Base-by-base conservation (phyloP, 2,888 invertebrate genomes). In the Meteorus colon region DNA sequence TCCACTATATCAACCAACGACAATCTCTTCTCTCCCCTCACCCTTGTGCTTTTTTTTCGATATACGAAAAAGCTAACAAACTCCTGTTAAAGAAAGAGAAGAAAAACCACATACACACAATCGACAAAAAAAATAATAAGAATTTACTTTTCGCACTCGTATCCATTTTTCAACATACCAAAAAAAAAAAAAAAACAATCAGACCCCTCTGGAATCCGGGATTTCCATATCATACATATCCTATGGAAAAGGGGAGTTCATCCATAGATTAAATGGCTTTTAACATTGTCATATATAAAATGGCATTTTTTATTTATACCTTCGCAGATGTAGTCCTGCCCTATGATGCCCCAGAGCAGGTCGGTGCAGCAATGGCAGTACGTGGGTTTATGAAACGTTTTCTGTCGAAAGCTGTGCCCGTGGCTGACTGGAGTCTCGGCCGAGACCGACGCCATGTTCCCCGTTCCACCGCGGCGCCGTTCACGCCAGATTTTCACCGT, bases 361-460 rank as follows among this genome's bases (percentile, higher is more conserved):
- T 99, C 99, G 91, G 98, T 97, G 94, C 99, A 99, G 93, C 98
- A 98, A 93, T 99, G 99, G 93, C 99, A 99, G 93, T 98, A 98
- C 89, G 98, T 98, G 91, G 98, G 99, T 94, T 98, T 98, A 93
- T 99, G 99, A 94, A 99, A 99, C 92, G 98, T 98, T 93, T 98
- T 99, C 95, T 98, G 99, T 92, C 95, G 95, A 95, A 99, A 99
- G 94, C 96, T 97, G 94, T 99, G 99, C 90, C 97, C 97, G 92
- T 95, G 91, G 90, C 88, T 89, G 85, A 88, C 85, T 90, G 92
- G 92, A 91, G 91, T 91, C 91, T 92, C 92, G 83, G 85, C 82
- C 83, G 87, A 90, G 90, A 90, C 91, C 90, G 92, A 91, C 91
- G 91, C 91, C 91, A 91, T 91, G 89, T 90, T 90, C 91, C 91